phyloP scores from a whole-genome alignment of 1,140 invertebrate genomes.

The Drosophila suzukii region DNA sequence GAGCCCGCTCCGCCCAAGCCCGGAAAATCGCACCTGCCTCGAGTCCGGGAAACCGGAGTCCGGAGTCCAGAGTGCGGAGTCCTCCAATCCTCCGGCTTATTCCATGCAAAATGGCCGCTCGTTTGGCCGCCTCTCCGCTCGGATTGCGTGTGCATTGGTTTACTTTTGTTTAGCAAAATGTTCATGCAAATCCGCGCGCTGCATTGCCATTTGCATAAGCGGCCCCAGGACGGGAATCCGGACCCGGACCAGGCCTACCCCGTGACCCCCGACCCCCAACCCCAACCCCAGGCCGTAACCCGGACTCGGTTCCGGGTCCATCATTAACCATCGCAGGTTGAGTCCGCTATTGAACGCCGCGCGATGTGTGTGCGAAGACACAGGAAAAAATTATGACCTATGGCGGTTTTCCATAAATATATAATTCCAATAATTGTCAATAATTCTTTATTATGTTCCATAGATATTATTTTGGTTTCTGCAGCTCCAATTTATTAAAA shows the following conservation, averaged over 20 bases:
- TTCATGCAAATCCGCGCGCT: constrained; percentile 52
- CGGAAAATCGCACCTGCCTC: constrained; percentile 10
- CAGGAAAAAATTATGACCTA: not conserved
- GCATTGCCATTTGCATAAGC: constrained; percentile 63
- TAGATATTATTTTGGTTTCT: no score
- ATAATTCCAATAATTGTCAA: not conserved
- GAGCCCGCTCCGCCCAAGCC: no score
- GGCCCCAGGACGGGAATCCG: constrained; percentile 34
- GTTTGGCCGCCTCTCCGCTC: constrained; percentile 20
- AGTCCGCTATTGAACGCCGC: constrained; percentile 44
- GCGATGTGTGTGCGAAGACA: constrained; percentile 28
- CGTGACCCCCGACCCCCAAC: not conserved
- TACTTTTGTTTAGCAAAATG: constrained; percentile 66
- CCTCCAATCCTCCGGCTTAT: constrained; percentile 24
- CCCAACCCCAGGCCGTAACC: not conserved
- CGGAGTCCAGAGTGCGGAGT: not conserved
- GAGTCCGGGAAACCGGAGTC: not conserved
- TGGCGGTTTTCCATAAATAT: no score
- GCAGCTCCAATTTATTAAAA: no score
- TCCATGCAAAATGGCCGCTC: constrained; percentile 44
- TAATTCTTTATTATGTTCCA: no score
- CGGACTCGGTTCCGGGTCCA: constrained; percentile 26
- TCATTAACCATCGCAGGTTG: constrained; percentile 49
- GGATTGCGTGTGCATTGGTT: constrained; percentile 46
- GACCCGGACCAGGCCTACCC: not conserved